Evolutionary conservation across 2,888 invertebrate genomes (phyloP).

Genomic region (Tineola bisselliella): DNA sequence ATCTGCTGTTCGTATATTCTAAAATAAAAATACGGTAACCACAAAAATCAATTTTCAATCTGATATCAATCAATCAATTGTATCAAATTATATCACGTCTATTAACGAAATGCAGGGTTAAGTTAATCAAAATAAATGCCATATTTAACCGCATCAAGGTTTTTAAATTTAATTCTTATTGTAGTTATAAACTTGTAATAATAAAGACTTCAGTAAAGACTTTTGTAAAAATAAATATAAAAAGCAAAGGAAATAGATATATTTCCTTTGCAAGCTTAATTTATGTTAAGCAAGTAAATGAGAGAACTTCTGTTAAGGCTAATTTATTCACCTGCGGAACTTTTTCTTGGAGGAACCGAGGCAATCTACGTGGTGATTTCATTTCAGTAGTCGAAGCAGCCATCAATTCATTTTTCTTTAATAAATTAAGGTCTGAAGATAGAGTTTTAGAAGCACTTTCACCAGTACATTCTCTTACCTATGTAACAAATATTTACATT

Average conservation of each 20-base stretch:
- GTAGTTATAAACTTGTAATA: too few relatives aligned
- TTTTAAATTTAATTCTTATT: too few relatives aligned
- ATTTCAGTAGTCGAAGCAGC: neutral
- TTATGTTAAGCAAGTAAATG: slow-evolving; percentile 10
- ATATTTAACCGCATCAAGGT: too few relatives aligned
- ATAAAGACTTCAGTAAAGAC: too few relatives aligned
- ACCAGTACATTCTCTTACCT: slow-evolving; percentile 49
- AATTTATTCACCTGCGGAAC: slow-evolving; percentile 1
- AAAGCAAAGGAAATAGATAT: neutral
- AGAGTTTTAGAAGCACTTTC: slow-evolving; percentile 38
- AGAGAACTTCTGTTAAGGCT: neutral
- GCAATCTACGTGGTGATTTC: neutral
- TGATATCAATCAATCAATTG: too few relatives aligned
- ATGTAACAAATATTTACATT: neutral
- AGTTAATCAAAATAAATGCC: too few relatives aligned
- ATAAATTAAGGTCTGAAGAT: slow-evolving; percentile 25
- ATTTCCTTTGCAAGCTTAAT: neutral
- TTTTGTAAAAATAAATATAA: neutral
- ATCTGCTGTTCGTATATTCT: slow-evolving; percentile 25
- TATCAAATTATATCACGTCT: too few relatives aligned
- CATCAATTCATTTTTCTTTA: slow-evolving; percentile 14
- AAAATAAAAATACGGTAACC: neutral
- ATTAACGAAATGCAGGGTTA: too few relatives aligned
- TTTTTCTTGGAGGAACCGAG: slow-evolving; percentile 6
- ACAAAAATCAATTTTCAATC: too few relatives aligned